Evolutionary conservation across 2,113 vertebrate species (phyloP).

Genomic region (Phrynosoma platyrhinos): DNA sequence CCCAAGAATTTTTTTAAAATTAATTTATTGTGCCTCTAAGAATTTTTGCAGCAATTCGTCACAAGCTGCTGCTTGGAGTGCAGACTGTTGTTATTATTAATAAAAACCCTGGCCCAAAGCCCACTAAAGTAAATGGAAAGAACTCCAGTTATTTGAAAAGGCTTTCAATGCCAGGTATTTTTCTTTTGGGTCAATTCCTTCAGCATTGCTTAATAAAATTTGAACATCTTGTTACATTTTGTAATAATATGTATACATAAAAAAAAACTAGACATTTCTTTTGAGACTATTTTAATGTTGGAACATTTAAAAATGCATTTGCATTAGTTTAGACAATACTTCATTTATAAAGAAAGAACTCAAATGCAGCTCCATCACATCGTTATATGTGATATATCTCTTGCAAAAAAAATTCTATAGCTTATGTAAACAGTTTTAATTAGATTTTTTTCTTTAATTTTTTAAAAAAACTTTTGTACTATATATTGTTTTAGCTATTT

Average conservation of each 20-base stretch:
- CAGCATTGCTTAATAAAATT: not conserved
- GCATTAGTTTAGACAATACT: not conserved
- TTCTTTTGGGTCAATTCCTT: not conserved
- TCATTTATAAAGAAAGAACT: not conserved
- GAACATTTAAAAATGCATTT: not conserved
- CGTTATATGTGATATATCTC: not conserved
- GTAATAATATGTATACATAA: not conserved
- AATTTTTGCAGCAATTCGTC: not conserved
- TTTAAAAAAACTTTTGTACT: too few relatives aligned
- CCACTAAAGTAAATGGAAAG: slow-evolving; percentile 17
- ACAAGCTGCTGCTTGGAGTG: not conserved
- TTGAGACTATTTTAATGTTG: not conserved
- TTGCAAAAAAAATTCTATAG: not conserved
- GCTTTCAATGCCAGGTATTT: not conserved
- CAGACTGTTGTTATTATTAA: not conserved
- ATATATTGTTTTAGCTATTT: not conserved
- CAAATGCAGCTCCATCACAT: not conserved
- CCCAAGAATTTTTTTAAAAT: not conserved
- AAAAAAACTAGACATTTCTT: not conserved
- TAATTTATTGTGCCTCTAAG: not conserved
- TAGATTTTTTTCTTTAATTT: too few relatives aligned
- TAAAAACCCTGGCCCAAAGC: not conserved
- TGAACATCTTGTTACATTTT: slow-evolving; percentile 2
- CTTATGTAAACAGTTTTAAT: not conserved
- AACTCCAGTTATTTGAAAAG: not conserved